phyloP scores from a whole-genome alignment of 2,797 vertebrate genomes.

The Buceros bicornis region DNA sequence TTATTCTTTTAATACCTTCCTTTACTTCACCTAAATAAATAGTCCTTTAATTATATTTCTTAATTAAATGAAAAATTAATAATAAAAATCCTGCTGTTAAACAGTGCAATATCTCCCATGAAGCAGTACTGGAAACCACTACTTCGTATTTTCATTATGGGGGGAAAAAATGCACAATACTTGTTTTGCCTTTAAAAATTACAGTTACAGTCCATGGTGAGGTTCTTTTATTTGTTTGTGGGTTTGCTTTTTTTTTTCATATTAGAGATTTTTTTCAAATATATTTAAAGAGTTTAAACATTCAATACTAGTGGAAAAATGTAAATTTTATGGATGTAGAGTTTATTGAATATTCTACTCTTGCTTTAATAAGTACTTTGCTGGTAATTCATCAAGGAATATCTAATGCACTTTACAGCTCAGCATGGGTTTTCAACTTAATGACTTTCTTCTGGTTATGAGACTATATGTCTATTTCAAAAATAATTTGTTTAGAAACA shows the following conservation, averaged over 20 bases:
- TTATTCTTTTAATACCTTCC: neutral
- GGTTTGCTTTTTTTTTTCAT: no score
- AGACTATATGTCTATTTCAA: neutral
- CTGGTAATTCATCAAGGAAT: slow-evolving; percentile 48
- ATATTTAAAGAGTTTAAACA: neutral
- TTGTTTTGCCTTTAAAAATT: neutral
- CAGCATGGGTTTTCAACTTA: slow-evolving; percentile 58
- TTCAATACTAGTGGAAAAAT: neutral
- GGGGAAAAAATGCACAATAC: rapidly evolving
- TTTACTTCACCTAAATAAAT: neutral
- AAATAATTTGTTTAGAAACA: slow-evolving; percentile 24
- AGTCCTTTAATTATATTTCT: neutral
- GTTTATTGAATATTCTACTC: slow-evolving; percentile 24
- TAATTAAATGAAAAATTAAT: slow-evolving; percentile 10
- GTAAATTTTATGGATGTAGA: neutral
- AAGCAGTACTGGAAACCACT: neutral
- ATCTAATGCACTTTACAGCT: neutral
- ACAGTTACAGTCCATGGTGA: neutral
- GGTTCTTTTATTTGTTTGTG: neutral
- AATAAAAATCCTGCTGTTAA: neutral
- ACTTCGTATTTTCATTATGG: neutral
- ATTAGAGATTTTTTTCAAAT: neutral
- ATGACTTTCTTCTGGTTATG: slow-evolving; percentile 1
- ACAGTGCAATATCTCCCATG: neutral
- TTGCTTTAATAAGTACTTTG: slow-evolving; percentile 25